phyloP scores from a whole-genome alignment of 2,888 invertebrate genomes.

The Apamea anceps region DNA sequence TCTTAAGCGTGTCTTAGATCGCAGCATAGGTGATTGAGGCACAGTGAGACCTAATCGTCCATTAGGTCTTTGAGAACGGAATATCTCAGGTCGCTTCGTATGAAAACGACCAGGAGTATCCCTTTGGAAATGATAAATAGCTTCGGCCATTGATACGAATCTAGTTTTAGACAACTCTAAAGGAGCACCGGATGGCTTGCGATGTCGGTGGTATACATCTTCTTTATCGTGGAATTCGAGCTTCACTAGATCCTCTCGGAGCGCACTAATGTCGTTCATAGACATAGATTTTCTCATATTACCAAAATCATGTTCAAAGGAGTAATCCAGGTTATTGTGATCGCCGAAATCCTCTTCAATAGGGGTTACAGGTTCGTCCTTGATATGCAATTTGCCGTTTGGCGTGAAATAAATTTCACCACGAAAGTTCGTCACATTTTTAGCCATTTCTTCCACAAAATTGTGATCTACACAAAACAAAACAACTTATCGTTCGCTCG shows the following conservation, averaged over 20 bases:
- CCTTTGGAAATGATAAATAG: conserved; percentile 89
- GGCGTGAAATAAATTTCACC: conserved; percentile 82
- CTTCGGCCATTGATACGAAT: conserved; percentile 91
- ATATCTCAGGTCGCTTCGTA: conserved; percentile 75
- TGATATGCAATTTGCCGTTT: conserved; percentile 73
- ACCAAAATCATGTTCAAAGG: conserved; percentile 74
- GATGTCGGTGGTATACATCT: conserved; percentile 72
- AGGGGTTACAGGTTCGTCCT: conserved; percentile 83
- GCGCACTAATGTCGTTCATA: conserved; percentile 81
- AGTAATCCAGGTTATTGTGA: conserved; percentile 76
- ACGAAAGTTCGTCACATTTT: conserved; percentile 83
- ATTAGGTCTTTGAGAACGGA: conserved; percentile 72
- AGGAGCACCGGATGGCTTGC: conserved; percentile 72
- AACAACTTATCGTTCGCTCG: conserved; percentile 48
- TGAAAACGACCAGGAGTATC: conserved; percentile 91
- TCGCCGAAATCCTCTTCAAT: conserved; percentile 82
- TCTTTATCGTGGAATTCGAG: conserved; percentile 71
- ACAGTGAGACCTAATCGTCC: conserved; percentile 81
- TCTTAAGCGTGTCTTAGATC: conserved; percentile 90
- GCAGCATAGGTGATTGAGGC: conserved; percentile 89
- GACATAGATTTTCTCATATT: conserved; percentile 84
- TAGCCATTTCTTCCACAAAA: conserved; percentile 75
- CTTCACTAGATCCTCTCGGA: conserved; percentile 75
- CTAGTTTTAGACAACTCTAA: conserved; percentile 81
- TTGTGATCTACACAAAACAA: conserved; percentile 47